Evolutionary conservation across 2,113 vertebrate genomes (phyloP), one percentile per base, ranked within the genome.

Genomic region (Bubalus kerabau): DNA sequence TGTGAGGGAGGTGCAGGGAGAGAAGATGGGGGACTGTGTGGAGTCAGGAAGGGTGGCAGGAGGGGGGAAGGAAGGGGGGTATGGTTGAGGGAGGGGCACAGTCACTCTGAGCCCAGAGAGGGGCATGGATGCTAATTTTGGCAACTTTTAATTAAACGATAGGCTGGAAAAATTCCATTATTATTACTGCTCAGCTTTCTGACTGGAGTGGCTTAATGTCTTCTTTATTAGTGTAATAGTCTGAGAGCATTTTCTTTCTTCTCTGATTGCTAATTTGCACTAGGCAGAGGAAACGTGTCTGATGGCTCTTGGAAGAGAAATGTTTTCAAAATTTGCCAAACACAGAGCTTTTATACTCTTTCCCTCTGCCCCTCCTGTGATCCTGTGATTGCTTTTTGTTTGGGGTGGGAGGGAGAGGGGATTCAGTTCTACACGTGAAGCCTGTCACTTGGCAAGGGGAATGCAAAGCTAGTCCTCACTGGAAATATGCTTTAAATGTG

Each of bases 131-230:
- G 57, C 94, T 95, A 83, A 97, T 96, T 97, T 81, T 0, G 3
- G 85, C 92, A 96, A 93, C 97, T 98, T 84, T 94, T 98, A 98
- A 98, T 98, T 86, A 98, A 97, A 88, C 26, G 78, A 28, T 78
- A 87, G 95, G 2, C 88, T 96, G 56, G 87, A 64, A 98, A 98
- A 90, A 87, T 97, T 97, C 92, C 88, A 88, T 97, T 91, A 74
- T 97, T 98, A 94, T 97, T 95, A 62, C 32, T 40, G 54, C 57
- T 97, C 28, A 88, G 96, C 4, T 96, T 50, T 74, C 93, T 95
- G 86, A 96, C 40, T 7, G 0, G 23, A 78, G 94, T 96, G 97
- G 96, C 82, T 95, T 98, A 97, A 95, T 32, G 17, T 98, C 60
- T 95, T 90, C 97, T 91, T 98, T 96, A 91, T 98, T 98, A 90